Evolutionary conservation across 1,140 invertebrate species (phyloP).

Genomic region (Zaprionus capensis): DNA sequence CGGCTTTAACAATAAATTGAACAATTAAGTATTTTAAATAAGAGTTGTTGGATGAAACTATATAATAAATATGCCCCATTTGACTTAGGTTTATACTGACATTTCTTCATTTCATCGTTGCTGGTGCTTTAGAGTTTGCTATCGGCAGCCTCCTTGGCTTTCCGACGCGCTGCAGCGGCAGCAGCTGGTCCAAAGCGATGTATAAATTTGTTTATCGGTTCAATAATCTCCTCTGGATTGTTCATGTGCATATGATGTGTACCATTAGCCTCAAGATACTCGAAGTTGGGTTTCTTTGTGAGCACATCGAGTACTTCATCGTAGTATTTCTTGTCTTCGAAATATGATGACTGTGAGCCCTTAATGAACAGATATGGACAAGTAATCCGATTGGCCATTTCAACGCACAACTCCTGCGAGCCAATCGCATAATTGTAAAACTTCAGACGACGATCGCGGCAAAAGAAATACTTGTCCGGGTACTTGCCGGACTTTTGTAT

Average conservation of each 20-base stretch:
- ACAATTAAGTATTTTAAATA: slow-evolving; percentile 67
- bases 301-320: slow-evolving; percentile 86
- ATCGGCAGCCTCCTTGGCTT: slow-evolving; percentile 65
- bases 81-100: slow-evolving; percentile 32
- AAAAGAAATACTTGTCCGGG: slow-evolving; percentile 87
- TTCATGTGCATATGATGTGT: slow-evolving; percentile 91
- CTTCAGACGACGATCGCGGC: slow-evolving; percentile 87
- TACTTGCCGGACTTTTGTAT: slow-evolving; percentile 85
- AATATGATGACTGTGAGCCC: slow-evolving; percentile 86
- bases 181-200: slow-evolving; percentile 76
- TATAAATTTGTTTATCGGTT: slow-evolving; percentile 87
- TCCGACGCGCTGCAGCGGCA: slow-evolving; percentile 55
- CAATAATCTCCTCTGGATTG: slow-evolving; percentile 86
- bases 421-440: slow-evolving; percentile 85
- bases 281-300: slow-evolving; percentile 86
- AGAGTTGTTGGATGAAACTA: slow-evolving; percentile 49
- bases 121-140: slow-evolving; percentile 59
- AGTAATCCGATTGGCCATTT: slow-evolving; percentile 85
- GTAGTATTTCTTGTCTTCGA: slow-evolving; percentile 86
- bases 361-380: slow-evolving; percentile 87
- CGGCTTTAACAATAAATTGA: slow-evolving; percentile 57
- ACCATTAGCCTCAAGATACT: slow-evolving; percentile 87
- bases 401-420: slow-evolving; percentile 85
- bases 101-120: background rate
- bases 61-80: slow-evolving; percentile 42